phyloP scores from a whole-genome alignment of 2,797 vertebrate species.

The Vespertilio murinus region DNA sequence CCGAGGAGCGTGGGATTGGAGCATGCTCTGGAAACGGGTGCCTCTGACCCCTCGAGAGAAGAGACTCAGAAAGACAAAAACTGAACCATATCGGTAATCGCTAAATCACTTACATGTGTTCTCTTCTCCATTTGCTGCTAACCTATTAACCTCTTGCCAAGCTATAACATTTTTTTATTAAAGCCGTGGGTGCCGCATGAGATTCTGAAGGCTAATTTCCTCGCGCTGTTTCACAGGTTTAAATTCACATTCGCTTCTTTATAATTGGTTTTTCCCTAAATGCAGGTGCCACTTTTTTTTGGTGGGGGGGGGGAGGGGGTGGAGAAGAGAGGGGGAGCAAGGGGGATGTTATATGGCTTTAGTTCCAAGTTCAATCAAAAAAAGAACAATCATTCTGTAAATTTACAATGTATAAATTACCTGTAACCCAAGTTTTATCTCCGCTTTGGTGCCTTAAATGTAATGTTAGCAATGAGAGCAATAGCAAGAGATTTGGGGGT shows the following conservation, averaged over 20 bases:
- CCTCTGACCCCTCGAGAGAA: slow-evolving; percentile 94
- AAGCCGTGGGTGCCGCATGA: background rate
- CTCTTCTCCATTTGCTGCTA: slow-evolving; percentile 75
- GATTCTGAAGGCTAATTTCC: background rate
- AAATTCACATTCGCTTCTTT: slow-evolving; percentile 27
- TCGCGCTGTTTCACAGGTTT: background rate
- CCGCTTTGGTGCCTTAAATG: background rate
- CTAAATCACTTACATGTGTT: slow-evolving; percentile 85
- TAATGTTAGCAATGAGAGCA: slow-evolving; percentile 8
- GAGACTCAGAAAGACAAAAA: slow-evolving; percentile 92
- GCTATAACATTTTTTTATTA: background rate
- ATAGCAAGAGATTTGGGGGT: background rate
- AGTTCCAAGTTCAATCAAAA: background rate
- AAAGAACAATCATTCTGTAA: background rate
- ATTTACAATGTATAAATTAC: background rate
- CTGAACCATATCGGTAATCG: slow-evolving; percentile 99
- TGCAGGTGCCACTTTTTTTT: background rate
- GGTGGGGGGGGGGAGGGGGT: rapidly evolving
- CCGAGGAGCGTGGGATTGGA: slow-evolving; percentile 99
- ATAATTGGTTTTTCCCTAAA: slow-evolving; percentile 15
- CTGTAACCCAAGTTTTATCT: background rate
- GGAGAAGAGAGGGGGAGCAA: rapidly evolving
- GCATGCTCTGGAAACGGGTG: slow-evolving; percentile 99
- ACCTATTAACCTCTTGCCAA: slow-evolving; percentile 70
- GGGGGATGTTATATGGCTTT: background rate